These are phyloP conservation scores for Germaria angustata DNA, from an alignment of 2,888 invertebrate genomes.

Conservation along the genomic window DNA sequence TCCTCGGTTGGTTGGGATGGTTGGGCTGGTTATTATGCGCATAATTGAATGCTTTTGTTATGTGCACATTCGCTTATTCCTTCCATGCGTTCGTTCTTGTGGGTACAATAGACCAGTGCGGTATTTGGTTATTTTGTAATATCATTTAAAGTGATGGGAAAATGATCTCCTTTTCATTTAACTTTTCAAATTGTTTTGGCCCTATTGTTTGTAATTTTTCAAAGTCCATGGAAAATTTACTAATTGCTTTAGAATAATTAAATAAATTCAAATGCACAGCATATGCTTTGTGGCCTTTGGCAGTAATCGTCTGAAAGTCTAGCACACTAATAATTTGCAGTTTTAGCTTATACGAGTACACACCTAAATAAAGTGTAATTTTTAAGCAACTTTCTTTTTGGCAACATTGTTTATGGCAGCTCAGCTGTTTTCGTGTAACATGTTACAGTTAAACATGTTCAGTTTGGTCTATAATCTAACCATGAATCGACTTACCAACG, in stretches of 20 bases:
- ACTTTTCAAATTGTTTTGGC: constrained; percentile 3
- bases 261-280: no score
- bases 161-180: neutral
- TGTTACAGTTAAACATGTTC: no score
- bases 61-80: constrained; percentile 25
- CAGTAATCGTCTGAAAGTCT: no score
- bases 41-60: constrained; percentile 39
- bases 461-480: no score
- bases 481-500: no score
- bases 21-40: constrained; percentile 33
- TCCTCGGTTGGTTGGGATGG: constrained; percentile 35
- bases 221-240: constrained; percentile 11
- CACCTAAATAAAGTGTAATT: no score
- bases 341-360: no score
- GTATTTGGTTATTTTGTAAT: constrained; percentile 49
- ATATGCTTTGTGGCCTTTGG: no score
- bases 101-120: constrained; percentile 16
- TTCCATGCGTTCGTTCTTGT: constrained; percentile 16
- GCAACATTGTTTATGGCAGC: no score
- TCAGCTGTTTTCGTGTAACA: no score
- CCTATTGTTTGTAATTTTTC: neutral
- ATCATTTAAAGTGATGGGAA: constrained; percentile 27
- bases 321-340: no score
- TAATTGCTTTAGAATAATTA: neutral
- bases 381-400: no score